These are phyloP conservation scores for Archocentrus centrarchus DNA, from an alignment of 2,113 vertebrate species.

Conservation along the genomic window DNA sequence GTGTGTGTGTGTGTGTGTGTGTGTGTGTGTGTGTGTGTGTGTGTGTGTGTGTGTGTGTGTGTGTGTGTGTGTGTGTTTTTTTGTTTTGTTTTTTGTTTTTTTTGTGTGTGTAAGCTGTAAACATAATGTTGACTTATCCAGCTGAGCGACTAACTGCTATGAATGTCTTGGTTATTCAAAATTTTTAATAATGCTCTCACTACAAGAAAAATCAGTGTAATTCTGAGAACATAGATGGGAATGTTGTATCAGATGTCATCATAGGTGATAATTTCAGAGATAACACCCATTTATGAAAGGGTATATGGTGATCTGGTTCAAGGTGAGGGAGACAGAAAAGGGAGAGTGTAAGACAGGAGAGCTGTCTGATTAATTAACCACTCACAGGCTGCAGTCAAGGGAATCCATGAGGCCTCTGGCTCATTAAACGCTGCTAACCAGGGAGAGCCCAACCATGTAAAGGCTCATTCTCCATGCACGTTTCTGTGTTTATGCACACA, in stretches of 20 bases:
- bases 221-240: not conserved
- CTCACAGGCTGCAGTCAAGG: conserved; percentile 63
- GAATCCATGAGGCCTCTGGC: conserved; percentile 66
- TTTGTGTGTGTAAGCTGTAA: not conserved
- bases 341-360: conserved; percentile 1
- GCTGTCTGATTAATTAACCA: conserved; percentile 79
- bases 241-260: conserved; percentile 21
- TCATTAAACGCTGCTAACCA: conserved; percentile 74
- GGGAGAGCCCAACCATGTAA: conserved; percentile 43
- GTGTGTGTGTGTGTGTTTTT: not conserved
- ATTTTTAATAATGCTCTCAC: not conserved
- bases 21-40: not conserved
- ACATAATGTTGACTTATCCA: not conserved
- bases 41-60: not conserved
- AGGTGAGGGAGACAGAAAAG: not conserved
- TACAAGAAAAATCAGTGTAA: not conserved
- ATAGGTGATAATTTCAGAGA: conserved; percentile 33
- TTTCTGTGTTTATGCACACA: conserved; percentile 22
- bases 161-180: not conserved
- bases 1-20: not conserved
- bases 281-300: conserved; percentile 18
- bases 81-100: not conserved
- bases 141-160: not conserved
- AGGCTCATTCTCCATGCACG: conserved; percentile 9
- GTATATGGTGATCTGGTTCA: conserved; percentile 9